A percentile compares a stretch with the other conserved stretches of the same genome.
phyloP scores from a whole-genome alignment of 2,797 vertebrate species.

The Leptoclinus maculatus region DNA sequence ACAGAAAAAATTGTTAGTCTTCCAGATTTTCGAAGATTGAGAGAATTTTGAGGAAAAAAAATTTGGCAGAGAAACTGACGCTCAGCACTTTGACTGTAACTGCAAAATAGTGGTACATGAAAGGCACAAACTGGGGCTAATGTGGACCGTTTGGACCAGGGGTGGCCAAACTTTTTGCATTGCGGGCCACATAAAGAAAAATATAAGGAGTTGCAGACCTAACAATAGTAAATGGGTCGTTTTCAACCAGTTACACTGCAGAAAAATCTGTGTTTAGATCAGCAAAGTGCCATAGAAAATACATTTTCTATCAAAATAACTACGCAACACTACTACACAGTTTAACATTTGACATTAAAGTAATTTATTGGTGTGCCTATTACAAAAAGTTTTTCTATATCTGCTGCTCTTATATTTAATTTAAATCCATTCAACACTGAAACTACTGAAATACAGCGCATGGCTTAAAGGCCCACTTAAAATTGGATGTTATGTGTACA shows the following conservation, averaged over 20 bases:
- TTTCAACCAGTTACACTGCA: not conserved
- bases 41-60: not conserved
- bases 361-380: not conserved
- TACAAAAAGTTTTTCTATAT: not conserved
- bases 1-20: not conserved
- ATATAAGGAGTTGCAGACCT: not conserved
- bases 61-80: not conserved
- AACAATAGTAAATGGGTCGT: not conserved
- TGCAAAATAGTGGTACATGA: not conserved
- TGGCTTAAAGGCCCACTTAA: not conserved
- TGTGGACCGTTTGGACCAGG: not conserved
- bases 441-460: not conserved
- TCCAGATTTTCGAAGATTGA: not conserved
- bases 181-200: too few species aligned
- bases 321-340: not conserved
- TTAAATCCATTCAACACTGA: not conserved
- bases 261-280: not conserved
- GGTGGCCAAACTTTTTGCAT: too few species aligned
- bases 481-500: not conserved
- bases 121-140: not conserved
- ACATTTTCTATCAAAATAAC: too few species aligned
- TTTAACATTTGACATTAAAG: not conserved
- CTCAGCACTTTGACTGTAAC: not conserved
- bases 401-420: too few species aligned
- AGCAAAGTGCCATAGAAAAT: not conserved